Base-by-base conservation (phyloP, 2,888 invertebrate genomes). In the Andricus quercusramuli region DNA sequence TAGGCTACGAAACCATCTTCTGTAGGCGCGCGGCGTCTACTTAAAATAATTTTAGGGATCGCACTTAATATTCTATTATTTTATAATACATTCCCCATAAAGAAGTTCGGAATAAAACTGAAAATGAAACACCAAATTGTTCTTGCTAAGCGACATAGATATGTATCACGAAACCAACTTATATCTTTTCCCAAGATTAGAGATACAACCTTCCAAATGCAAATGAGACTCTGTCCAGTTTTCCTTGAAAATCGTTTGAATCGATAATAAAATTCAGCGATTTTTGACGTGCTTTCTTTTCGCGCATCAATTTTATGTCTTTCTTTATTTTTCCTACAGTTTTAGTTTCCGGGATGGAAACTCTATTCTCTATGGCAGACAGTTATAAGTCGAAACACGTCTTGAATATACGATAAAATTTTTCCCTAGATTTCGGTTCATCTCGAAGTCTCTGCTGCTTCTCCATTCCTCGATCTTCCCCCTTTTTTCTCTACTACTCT, bases 361-460 rank as follows among this genome's bases (percentile, higher is more conserved):
- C n/a, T 56, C 51, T 47, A 29, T 56, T 74, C 20, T 9, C 11
- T 3, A 20, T 13, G 17, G 51, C 25, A 56, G 51, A 74, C 80
- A 88, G 88, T 90, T 86, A 84, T 84, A 83, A 91, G 89, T 90
- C 89, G 88, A 88, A 87, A 89, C 91, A 90, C 90, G 91, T 90
- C 88, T 87, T 87, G 91, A 91, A 91, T 91, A 91, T 89, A 90
- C 88, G 89, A 91, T 91, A 88, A 91, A 91, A 91, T 89, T 91
- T 91, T 90, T 89, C 89, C 88, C 88, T 90, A 91, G 86, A 83
- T 84, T 83, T 83, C 25, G 66, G 67, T 78, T 67, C 51, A 51
- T 78, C 67, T 51, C 37, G 51, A 67, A 78, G 67, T 78, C 66
- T 29, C 67, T 74, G 51, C 74, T 74, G 51, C n/a, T 51, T 74